A percentile compares a stretch with the other conserved stretches of the same genome.
Conservation (phyloP, 1,140 invertebrate species). For the Pseudomyrmex flavicornis region DNA sequence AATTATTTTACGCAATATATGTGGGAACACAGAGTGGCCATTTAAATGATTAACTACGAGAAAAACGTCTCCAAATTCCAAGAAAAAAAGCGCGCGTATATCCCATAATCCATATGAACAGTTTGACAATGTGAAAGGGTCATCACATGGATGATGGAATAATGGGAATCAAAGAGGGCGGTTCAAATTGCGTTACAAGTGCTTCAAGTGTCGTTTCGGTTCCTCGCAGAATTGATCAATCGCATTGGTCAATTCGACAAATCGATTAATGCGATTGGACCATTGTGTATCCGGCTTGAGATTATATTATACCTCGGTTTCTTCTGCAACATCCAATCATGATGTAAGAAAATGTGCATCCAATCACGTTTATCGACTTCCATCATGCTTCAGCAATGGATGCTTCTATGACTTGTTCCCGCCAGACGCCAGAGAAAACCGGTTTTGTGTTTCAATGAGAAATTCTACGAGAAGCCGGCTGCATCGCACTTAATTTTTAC, state of each 20-base stretch:
- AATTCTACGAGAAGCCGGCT: neutral
- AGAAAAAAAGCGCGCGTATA: constrained; percentile 58
- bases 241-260: neutral
- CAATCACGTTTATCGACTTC: no score
- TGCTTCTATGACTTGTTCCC: constrained; percentile 44
- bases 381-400: neutral
- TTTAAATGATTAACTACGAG: constrained; percentile 63
- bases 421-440: constrained; percentile 67
- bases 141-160: no score
- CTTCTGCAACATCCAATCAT: no score
- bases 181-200: neutral
- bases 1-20: constrained; percentile 64
- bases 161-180: neutral
- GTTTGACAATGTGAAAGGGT: neutral
- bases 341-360: no score
- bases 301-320: no score
- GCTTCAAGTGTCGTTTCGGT: neutral
- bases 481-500: neutral
- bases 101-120: neutral
- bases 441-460: constrained; percentile 63
- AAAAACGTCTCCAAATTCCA: constrained; percentile 44
- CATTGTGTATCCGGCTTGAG: no score
- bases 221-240: no score
- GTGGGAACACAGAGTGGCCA: constrained; percentile 62
- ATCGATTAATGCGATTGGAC: no score